These are phyloP conservation scores for Liparis tanakae DNA, from an alignment of 2,797 vertebrate species.

Conservation along the genomic window DNA sequence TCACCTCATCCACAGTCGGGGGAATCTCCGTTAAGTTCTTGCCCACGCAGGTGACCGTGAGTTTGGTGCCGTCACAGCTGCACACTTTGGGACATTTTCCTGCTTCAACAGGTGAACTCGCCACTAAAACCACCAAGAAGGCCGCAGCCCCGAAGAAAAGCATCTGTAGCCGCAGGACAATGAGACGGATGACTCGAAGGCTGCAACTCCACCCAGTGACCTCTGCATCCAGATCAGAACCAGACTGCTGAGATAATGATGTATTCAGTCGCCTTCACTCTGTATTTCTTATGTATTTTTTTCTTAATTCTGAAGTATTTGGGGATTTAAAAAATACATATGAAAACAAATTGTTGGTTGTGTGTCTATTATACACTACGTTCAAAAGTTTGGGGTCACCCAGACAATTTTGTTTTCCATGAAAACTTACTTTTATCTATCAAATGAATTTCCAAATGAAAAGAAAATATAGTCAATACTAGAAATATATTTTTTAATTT, in stretches of 20 bases:
- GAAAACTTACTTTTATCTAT: too few species aligned
- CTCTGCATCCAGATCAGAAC: neutral
- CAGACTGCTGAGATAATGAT: neutral
- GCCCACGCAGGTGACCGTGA: slow-evolving; percentile 80
- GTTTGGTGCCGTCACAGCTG: slow-evolving; percentile 82
- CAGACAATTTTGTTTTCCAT: too few species aligned
- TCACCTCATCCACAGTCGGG: slow-evolving; percentile 84
- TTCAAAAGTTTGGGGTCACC: too few species aligned
- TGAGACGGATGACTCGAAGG: neutral
- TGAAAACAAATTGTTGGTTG: neutral
- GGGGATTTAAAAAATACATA: neutral
- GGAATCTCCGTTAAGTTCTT: slow-evolving; percentile 87
- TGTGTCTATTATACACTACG: too few species aligned
- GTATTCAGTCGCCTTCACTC: neutral
- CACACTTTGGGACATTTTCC: slow-evolving; percentile 85
- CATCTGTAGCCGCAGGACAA: slow-evolving; percentile 58
- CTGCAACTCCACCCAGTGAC: neutral
- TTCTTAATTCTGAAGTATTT: neutral
- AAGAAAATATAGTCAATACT: too few species aligned
- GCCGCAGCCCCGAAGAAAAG: slow-evolving; percentile 12
- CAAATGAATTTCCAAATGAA: too few species aligned
- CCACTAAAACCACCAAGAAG: slow-evolving; percentile 56
- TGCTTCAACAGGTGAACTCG: accelerated
- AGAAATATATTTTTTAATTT: too few species aligned
- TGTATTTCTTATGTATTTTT: neutral